These are phyloP conservation scores for Hetaerina americana DNA, from an alignment of 1,140 invertebrate species.

Conservation along the genomic window DNA sequence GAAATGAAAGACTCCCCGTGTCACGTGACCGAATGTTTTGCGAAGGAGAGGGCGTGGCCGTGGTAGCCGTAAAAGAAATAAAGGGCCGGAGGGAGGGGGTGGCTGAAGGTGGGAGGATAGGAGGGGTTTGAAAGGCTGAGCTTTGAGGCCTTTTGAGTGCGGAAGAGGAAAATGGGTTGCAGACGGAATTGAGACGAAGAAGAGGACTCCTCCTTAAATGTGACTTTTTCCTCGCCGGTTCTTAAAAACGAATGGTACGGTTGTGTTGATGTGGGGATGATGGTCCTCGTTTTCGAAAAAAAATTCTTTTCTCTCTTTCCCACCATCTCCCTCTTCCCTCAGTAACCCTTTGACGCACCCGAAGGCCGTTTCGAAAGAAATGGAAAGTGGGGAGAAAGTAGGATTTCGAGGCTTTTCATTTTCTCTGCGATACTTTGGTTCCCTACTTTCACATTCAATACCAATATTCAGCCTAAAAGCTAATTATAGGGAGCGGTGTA, in stretches of 20 bases:
- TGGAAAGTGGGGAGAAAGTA: not conserved
- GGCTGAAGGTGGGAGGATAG: not conserved
- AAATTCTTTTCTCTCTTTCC: too few relatives aligned
- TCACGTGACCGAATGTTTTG: not conserved
- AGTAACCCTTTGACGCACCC: too few relatives aligned
- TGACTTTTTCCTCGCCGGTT: not conserved
- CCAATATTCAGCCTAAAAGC: too few relatives aligned
- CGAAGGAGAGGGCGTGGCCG: not conserved
- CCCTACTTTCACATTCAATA: too few relatives aligned
- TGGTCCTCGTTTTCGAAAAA: not conserved
- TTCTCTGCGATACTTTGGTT: too few relatives aligned
- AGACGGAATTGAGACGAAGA: too few relatives aligned
- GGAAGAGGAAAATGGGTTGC: too few relatives aligned
- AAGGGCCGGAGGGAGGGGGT: not conserved
- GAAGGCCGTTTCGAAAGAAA: not conserved
- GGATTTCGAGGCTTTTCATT: too few relatives aligned
- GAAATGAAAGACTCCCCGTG: too few relatives aligned
- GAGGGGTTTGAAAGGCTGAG: not conserved
- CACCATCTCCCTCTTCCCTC: not conserved
- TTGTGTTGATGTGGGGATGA: not conserved
- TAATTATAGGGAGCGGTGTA: too few relatives aligned
- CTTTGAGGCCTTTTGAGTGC: not conserved
- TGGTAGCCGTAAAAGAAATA: not conserved
- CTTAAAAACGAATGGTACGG: not conserved
- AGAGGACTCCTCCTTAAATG: too few relatives aligned